These are phyloP conservation scores for Potorous gilbertii DNA, from an alignment of 2,797 vertebrate species.

Conservation along the genomic window DNA sequence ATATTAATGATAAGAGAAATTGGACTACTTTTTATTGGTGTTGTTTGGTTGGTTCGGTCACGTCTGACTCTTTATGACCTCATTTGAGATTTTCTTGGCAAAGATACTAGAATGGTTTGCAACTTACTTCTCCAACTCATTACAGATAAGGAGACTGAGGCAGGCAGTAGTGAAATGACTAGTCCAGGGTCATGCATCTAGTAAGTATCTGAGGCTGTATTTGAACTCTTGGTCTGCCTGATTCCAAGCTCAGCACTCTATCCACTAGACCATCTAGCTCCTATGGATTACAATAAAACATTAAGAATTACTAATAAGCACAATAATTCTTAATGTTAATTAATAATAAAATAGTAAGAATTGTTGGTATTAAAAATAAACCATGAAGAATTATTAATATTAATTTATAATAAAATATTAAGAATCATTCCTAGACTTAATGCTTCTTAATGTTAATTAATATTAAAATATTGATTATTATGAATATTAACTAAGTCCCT, in stretches of 20 bases:
- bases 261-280: neutral
- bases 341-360: too few relatives aligned
- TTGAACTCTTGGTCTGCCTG: conserved; percentile 4
- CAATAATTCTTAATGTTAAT: too few relatives aligned
- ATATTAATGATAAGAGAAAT: too few relatives aligned
- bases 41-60: neutral
- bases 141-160: conserved; percentile 15
- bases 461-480: neutral
- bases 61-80: neutral
- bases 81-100: neutral
- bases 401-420: too few relatives aligned
- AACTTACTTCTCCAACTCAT: neutral
- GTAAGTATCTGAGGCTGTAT: conserved; percentile 9
- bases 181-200: neutral
- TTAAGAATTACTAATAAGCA: too few relatives aligned
- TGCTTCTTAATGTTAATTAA: neutral
- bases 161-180: neutral
- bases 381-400: too few relatives aligned
- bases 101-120: neutral
- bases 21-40: neutral
- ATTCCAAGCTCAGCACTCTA: neutral
- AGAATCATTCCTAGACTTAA: too few relatives aligned
- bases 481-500: neutral
- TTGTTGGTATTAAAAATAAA: too few relatives aligned
- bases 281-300: too few relatives aligned